Conservation (phyloP, 2,888 invertebrate species). For the Dynastes hyllus region DNA sequence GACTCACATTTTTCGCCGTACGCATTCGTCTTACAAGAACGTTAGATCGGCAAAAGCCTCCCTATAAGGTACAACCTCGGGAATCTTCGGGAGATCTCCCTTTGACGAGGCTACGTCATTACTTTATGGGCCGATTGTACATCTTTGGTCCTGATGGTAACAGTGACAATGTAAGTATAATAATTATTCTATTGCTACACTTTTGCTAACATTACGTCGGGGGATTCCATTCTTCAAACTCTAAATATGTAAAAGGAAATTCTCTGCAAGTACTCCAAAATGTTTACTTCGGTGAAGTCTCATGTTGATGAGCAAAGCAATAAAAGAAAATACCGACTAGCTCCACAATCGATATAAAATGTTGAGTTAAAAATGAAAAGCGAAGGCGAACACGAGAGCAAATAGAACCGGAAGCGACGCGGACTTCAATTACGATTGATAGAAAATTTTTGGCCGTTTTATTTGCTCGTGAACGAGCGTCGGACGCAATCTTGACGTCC, state of each 20-base stretch:
- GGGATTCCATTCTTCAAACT: too few relatives aligned
- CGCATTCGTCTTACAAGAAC: too few relatives aligned
- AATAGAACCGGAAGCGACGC: not conserved
- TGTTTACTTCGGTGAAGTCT: not conserved
- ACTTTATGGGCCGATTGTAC: too few relatives aligned
- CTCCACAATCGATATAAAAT: not conserved
- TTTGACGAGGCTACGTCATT: too few relatives aligned
- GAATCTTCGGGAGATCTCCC: too few relatives aligned
- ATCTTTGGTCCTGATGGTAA: too few relatives aligned
- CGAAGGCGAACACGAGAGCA: not conserved
- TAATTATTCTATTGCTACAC: too few relatives aligned
- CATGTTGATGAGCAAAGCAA: not conserved
- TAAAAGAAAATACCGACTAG: not conserved
- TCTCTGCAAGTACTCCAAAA: not conserved
- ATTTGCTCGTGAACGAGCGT: conserved; percentile 31
- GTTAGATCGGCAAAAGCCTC: too few relatives aligned
- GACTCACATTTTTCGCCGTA: too few relatives aligned
- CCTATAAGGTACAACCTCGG: too few relatives aligned
- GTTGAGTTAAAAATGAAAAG: conserved; percentile 13
- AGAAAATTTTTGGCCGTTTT: conserved; percentile 36
- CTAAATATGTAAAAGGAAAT: not conserved
- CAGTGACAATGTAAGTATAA: too few relatives aligned
- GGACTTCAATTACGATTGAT: conserved; percentile 17
- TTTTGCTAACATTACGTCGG: too few relatives aligned
- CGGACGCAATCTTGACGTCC: conserved; percentile 35